Base-by-base conservation (phyloP, 2,797 vertebrate genomes). In the Tapirus indicus region DNA sequence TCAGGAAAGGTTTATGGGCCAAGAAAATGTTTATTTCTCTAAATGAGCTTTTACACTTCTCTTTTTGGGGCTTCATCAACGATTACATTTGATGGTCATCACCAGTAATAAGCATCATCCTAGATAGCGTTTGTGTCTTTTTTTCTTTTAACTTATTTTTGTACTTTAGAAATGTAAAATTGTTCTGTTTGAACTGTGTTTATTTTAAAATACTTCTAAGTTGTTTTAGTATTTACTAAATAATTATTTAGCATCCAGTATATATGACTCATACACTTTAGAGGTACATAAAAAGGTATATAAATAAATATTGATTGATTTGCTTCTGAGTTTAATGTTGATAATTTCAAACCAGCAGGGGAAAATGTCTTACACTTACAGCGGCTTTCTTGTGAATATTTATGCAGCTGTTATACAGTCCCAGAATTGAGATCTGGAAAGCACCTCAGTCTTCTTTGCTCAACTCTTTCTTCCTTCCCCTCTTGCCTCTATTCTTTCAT, bases 401-500 rank as follows among this genome's bases (percentile, higher is more conserved):
- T 32, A 20, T 29, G 2, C 66, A 56, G 66, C 49, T 91, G 41
- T 91, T 23, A 6, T 11, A 9, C 25, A 68, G 58, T 58, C 10
- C 27, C 44, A 27, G 56, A 87, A 38, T 18, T 78, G 49, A 90
- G 68, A 87, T 80, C 11, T 1, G 2, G 25, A 60, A 72, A n/a
- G 9, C 32, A 58, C 60, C 52, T 54, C 1, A 12, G 27, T 47
- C 58, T 72, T 64, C 41, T 38, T 0, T 58, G 60, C 32, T 80
- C n/a, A 41, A 7, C 20, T 27, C 29, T 49, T 49, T 35, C 18
- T 25, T 84, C 27, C 29, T 32, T 60, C 8, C 41, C n/a, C 13
- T 74, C 80, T 13, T 74, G 16, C 94, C 68, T 88, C 35, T 96
- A 49, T 97, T 98, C 41, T 94, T 87, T 49, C 71, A 60, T 52